Conservation (phyloP, 2,888 invertebrate genomes). For the Rotaria magnacalcarata region DNA sequence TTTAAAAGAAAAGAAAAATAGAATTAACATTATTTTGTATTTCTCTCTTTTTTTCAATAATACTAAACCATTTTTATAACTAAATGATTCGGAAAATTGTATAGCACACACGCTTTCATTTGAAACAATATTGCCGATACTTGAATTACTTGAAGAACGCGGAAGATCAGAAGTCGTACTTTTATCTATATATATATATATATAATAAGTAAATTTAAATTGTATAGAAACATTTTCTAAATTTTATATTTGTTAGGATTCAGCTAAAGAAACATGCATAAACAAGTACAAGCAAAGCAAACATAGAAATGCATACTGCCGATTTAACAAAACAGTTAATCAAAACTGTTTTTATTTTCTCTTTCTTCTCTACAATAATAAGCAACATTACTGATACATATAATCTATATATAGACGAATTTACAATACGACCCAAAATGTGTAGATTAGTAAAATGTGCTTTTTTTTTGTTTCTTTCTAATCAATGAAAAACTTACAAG, state of each 20-base stretch:
- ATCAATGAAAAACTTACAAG: not conserved
- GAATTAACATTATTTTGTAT: not conserved
- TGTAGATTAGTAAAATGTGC: too few species aligned
- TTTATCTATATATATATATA: not conserved
- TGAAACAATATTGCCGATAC: conserved; percentile 83
- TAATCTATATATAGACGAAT: not conserved
- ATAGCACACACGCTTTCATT: conserved; percentile 91
- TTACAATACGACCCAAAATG: too few species aligned
- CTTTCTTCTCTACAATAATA: too few species aligned
- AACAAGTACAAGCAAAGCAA: not conserved
- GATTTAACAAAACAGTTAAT: not conserved
- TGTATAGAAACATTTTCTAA: too few species aligned
- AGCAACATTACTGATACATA: not conserved
- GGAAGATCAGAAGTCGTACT: not conserved
- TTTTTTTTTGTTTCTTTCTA: not conserved
- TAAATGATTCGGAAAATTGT: conserved; percentile 88
- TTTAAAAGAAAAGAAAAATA: conserved; percentile 67
- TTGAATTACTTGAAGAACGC: conserved; percentile 89
- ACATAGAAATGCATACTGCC: not conserved
- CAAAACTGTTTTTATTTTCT: not conserved
- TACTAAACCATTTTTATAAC: conserved; percentile 78
- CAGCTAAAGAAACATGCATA: not conserved
- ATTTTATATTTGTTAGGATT: too few species aligned
- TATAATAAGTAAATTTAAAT: not conserved
- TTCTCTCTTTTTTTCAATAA: too few species aligned